Conservation (phyloP, 2,113 vertebrate genomes). For the Reinhardtius hippoglossoides region DNA sequence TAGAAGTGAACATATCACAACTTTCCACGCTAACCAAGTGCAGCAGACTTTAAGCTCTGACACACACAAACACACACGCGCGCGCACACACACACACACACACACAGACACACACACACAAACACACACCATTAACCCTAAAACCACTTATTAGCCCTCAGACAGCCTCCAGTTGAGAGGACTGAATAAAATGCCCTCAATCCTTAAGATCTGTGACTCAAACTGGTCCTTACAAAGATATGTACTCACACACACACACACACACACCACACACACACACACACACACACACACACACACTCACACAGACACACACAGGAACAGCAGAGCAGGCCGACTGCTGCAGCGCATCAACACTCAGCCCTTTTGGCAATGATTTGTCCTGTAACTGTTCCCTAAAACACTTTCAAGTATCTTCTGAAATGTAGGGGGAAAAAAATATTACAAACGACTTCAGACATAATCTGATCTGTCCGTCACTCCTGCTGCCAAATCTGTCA, state of each 20-base stretch:
- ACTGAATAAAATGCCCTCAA: not conserved
- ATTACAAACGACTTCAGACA: slow-evolving; percentile 15
- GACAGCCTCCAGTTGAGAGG: not conserved
- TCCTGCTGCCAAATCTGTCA: slow-evolving; percentile 7
- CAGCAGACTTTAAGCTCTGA: not conserved
- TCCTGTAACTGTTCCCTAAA: slow-evolving; percentile 44
- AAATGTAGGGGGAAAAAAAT: slow-evolving; percentile 30
- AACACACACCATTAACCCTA: not conserved
- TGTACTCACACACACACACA: slow-evolving; percentile 20
- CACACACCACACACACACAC: slow-evolving; percentile 19
- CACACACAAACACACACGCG: not conserved
- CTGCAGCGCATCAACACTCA: slow-evolving; percentile 22
- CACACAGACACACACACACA: not conserved
- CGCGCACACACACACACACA: not conserved
- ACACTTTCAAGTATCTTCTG: slow-evolving; percentile 68
- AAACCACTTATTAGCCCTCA: not conserved
- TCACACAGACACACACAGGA: slow-evolving; percentile 25
- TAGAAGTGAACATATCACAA: slow-evolving; percentile 36
- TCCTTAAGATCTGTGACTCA: not conserved
- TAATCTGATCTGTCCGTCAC: slow-evolving; percentile 12
- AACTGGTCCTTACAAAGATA: slow-evolving; percentile 3
- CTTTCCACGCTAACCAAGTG: not conserved
- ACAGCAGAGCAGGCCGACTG: slow-evolving; percentile 21
- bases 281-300: slow-evolving; percentile 14
- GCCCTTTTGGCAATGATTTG: slow-evolving; percentile 38